A percentile compares a stretch with the other conserved stretches of the same genome.
Evolutionary conservation across 2,797 vertebrate genomes (phyloP).

Genomic region (Numenius phaeopus): DNA sequence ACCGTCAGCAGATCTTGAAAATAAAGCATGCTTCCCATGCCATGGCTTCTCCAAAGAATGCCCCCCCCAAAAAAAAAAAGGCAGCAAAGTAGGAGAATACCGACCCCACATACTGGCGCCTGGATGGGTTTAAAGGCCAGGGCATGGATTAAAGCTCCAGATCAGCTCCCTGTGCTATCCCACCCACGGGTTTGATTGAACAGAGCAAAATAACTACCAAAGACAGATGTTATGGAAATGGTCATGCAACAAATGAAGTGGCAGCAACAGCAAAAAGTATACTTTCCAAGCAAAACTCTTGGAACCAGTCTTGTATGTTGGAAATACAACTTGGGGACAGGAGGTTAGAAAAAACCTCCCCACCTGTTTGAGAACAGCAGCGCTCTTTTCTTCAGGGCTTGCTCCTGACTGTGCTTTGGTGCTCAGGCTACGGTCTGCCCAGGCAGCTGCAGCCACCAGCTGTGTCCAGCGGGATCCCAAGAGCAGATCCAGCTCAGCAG

Average conservation of each 20-base stretch:
- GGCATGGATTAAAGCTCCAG: background rate
- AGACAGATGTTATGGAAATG: background rate
- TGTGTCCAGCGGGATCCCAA: background rate
- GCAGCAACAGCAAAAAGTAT: background rate
- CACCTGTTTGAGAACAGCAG: constrained; percentile 31
- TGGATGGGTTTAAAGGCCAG: background rate
- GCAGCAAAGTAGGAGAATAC: background rate
- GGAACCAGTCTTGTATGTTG: background rate
- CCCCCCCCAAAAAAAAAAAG: too few species aligned
- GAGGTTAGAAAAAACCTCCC: background rate
- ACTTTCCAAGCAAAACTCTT: background rate
- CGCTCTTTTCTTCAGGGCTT: background rate
- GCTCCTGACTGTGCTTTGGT: background rate
- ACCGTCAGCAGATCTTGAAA: background rate
- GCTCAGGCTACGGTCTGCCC: background rate
- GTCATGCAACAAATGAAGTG: background rate
- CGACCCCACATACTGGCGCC: background rate
- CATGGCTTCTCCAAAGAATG: background rate
- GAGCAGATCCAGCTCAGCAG: background rate
- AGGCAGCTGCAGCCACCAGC: constrained; percentile 41
- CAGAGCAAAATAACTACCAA: background rate
- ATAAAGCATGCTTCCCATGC: background rate
- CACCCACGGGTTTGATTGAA: background rate
- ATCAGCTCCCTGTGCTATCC: background rate
- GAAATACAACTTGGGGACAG: background rate